Evolutionary conservation across 2,113 vertebrate species (phyloP), one percentile per base, ranked within the genome.

Genomic region (Meriones unguiculatus): DNA sequence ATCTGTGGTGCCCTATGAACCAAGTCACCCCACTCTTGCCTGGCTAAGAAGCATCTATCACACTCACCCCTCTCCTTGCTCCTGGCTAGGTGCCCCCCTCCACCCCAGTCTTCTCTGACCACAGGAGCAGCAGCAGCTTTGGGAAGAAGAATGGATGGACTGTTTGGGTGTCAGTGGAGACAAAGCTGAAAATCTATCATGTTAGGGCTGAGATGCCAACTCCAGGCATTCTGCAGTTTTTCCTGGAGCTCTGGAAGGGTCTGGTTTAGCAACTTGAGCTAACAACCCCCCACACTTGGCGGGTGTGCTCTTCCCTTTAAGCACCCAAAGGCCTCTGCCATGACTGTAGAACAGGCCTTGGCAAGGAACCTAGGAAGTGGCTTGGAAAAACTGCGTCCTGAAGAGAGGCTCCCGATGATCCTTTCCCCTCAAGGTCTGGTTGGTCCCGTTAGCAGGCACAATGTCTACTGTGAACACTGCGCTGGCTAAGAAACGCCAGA

Each of bases 201-300:
- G 67, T 22, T 38, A 30, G 67, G 54, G 64, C 64, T 97, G 92
- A 97, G 38, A 50, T 0, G 5, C 7, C 62, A 54, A 57, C 57
- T 0, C 0, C 73, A 41, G 6, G 30, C 52, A 80, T 72, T 52
- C 4, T 6, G 97, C 77, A 96, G 38, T 73, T 92, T 87, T 86
- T 78, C 14, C 69, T 54, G n/a, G 94, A 94, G 77, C 67, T 91
- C 77, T 24, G 35, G 24, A 65, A 57, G 46, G 81, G 54, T 87
- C 5, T 97, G 91, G 98, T 78, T 98, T 91, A 98, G 97, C 89
- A 89, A n/a, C 38, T 89, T 91, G 89, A 76, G n/a, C 93, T 86
- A 69, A 30, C 81, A 96, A 92, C 95, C 17, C 73, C 22, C 38
- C 46, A 76, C 5, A 17, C 22, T 24, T 46, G 15, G 59, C 69